Evolutionary conservation across 2,797 vertebrate species (phyloP).

Genomic region (Cyprinodon diabolis): DNA sequence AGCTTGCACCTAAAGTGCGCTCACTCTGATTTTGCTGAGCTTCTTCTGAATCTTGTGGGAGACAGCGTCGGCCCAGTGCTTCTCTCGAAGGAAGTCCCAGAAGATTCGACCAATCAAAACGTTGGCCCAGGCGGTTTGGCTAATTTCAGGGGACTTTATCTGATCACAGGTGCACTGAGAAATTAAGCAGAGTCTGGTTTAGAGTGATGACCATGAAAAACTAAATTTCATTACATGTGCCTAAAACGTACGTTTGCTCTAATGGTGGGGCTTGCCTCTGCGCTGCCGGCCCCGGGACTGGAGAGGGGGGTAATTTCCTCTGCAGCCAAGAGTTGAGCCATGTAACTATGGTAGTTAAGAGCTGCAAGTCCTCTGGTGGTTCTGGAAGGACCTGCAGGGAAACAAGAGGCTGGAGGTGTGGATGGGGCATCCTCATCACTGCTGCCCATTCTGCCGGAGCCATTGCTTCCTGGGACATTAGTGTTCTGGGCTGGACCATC

Average conservation of each 20-base stretch:
- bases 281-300: slow-evolving; percentile 74
- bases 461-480: slow-evolving; percentile 45
- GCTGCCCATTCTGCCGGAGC: slow-evolving; percentile 75
- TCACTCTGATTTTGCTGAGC: slow-evolving; percentile 90
- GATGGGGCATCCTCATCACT: slow-evolving; percentile 73
- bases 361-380: slow-evolving; percentile 67
- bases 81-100: slow-evolving; percentile 90
- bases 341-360: slow-evolving; percentile 85
- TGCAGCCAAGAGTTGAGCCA: slow-evolving; percentile 77
- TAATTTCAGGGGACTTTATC: slow-evolving; percentile 32
- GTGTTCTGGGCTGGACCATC: slow-evolving; percentile 51
- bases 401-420: slow-evolving; percentile 27
- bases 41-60: slow-evolving; percentile 91
- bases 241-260: slow-evolving; percentile 59
- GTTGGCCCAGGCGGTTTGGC: slow-evolving; percentile 80
- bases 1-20: slow-evolving; percentile 17
- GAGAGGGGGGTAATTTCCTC: slow-evolving; percentile 55
- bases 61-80: slow-evolving; percentile 85
- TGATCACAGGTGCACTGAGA: slow-evolving; percentile 70
- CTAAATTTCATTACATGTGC: not conserved
- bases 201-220: not conserved
- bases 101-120: slow-evolving; percentile 87
- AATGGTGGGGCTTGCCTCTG: slow-evolving; percentile 75
- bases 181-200: not conserved
- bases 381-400: slow-evolving; percentile 32